Base-by-base conservation (phyloP, 2,888 invertebrate genomes). In the Eucriotettix oculatus region DNA sequence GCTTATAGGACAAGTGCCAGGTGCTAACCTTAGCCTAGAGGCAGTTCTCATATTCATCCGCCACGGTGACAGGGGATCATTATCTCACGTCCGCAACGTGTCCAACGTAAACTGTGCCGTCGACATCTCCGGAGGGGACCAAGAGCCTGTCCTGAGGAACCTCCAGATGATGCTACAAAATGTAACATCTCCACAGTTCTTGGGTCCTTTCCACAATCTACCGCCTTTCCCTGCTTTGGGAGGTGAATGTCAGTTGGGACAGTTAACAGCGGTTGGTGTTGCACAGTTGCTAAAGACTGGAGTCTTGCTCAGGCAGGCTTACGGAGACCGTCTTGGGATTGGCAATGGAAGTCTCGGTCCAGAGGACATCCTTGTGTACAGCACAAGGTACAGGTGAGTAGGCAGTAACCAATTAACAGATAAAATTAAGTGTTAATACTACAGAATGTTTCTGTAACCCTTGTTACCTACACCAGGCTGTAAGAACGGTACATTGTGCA, bases 31-130 rank as follows among this genome's bases (percentile, higher is more conserved):
- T 77, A 73, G 80, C 53, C 72, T 88, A 52, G 84, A 84, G 69
- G 87, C 87, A 9, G 79, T 88, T 3, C 71, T 91, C 52, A 78
- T 90, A 57, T 76, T 93, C 56, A 85, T 90, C 9, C 78, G 95
- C 16, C 95, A 95, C 71, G 95, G 95, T 0, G 94, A 94, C 71
- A 77, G 95, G 57, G 91, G 93, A 0, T 90, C 94, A 0, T 77
- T 95, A 64, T 86, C 89, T 11, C 88, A 90, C 69, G 81, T 95
- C 1, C 80, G 84, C 58, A 87, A 86, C 62, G 85, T 90, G 52
- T 84, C 86, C 57, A 80, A 80, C 58, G 78, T 94, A 16, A 86
- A 90, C 64, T 95, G 94, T 71, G 85, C 85, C 52, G 76, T 72
- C 48, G 78, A 80, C 54, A 68, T 72, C n/a, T 48, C 48, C 12